Evolutionary conservation across 2,888 invertebrate genomes (phyloP).

Genomic region (Ochropacha duplaris): DNA sequence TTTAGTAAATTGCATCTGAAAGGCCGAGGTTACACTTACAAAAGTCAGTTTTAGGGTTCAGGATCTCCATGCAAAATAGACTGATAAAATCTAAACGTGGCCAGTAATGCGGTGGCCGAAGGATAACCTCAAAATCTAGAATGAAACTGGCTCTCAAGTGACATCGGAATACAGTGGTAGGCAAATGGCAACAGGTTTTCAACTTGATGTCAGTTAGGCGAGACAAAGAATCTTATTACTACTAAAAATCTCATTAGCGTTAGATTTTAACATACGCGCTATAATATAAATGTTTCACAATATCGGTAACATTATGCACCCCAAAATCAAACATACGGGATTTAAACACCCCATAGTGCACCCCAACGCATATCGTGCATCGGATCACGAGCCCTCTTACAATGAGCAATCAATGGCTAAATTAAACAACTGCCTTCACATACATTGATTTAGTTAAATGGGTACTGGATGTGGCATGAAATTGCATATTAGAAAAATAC

Average conservation of each 20-base stretch:
- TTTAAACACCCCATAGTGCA: slow-evolving; percentile 57
- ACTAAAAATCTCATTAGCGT: neutral
- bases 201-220: no score
- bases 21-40: no score
- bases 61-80: no score
- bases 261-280: neutral
- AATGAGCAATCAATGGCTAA: slow-evolving; percentile 80
- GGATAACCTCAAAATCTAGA: no score
- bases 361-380: slow-evolving; percentile 52
- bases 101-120: no score
- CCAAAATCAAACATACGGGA: slow-evolving; percentile 54
- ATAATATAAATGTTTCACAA: slow-evolving; percentile 15
- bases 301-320: slow-evolving; percentile 58
- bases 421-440: slow-evolving; percentile 73
- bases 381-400: slow-evolving; percentile 60
- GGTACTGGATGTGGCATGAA: slow-evolving; percentile 23
- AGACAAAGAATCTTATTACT: neutral
- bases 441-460: slow-evolving; percentile 20
- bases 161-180: no score
- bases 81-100: no score
- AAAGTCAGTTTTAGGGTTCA: neutral
- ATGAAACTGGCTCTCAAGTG: no score
- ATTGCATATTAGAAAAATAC: no score
- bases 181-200: no score
- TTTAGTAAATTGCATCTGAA: neutral